phyloP scores from a whole-genome alignment of 30 jellyfish, hydroid and myxozoan genomes.

The Euphysa ruthae region DNA sequence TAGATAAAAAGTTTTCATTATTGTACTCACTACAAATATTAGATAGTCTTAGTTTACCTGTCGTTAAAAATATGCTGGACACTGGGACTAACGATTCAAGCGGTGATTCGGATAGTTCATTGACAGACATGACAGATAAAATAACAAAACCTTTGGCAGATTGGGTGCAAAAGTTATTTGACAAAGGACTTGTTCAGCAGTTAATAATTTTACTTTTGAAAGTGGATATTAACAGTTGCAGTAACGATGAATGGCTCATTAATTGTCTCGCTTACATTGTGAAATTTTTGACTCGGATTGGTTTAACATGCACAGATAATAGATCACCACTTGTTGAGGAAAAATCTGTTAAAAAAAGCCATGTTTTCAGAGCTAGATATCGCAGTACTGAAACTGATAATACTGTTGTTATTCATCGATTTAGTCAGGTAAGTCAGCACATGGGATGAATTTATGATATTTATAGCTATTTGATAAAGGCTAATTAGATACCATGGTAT shows the following conservation, averaged over 20 bases:
- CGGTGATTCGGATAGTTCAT: slow-evolving; percentile 75
- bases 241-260: slow-evolving; percentile 69
- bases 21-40: slow-evolving; percentile 79
- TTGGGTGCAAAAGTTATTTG: slow-evolving; percentile 73
- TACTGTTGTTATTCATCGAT: slow-evolving; percentile 74
- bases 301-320: slow-evolving; percentile 45
- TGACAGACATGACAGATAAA: slow-evolving; percentile 60
- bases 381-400: slow-evolving; percentile 93
- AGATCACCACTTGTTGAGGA: slow-evolving; percentile 46
- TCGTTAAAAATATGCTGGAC: slow-evolving; percentile 34
- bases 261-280: slow-evolving; percentile 64
- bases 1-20: slow-evolving; percentile 61
- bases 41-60: slow-evolving; percentile 57
- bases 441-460: neutral
- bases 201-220: slow-evolving; percentile 44
- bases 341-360: slow-evolving; percentile 33
- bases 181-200: slow-evolving; percentile 63
- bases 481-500: no score
- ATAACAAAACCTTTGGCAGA: slow-evolving; percentile 37
- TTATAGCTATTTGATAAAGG: neutral
- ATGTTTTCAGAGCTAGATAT: slow-evolving; percentile 87
- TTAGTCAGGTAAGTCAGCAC: slow-evolving; percentile 56
- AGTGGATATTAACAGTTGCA: slow-evolving; percentile 26
- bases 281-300: slow-evolving; percentile 80
- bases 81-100: slow-evolving; percentile 49